Evolutionary conservation across 2,797 vertebrate species (phyloP).

Genomic region (Lithobates sylvaticus): DNA sequence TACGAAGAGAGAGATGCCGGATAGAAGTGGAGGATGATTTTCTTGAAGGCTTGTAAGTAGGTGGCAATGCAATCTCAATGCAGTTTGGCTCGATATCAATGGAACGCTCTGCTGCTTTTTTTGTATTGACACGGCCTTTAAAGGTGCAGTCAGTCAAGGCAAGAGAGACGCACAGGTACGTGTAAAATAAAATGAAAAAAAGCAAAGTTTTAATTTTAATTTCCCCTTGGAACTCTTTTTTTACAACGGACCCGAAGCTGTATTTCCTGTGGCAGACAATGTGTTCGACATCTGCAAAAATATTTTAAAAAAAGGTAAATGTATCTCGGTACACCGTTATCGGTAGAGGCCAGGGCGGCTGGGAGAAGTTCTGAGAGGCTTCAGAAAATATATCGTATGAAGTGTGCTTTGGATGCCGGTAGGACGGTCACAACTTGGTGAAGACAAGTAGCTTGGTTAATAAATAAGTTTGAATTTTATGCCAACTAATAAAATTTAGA

Average conservation of each 20-base stretch:
- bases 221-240: conserved; percentile 50
- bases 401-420: too few species aligned
- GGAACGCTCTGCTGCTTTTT: conserved; percentile 1
- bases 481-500: too few species aligned
- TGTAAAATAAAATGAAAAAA: conserved; percentile 12
- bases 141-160: conserved; percentile 17
- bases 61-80: conserved; percentile 37
- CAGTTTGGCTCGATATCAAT: conserved; percentile 53
- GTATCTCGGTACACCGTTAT: neutral
- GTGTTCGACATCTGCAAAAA: conserved; percentile 46
- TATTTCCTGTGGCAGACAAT: conserved; percentile 48
- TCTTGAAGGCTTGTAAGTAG: conserved; percentile 44
- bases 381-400: too few species aligned
- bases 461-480: too few species aligned
- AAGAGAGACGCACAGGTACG: neutral
- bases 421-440: too few species aligned
- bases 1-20: conserved; percentile 43
- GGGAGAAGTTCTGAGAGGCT: too few species aligned
- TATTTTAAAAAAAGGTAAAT: neutral
- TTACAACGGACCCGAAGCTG: conserved; percentile 8
- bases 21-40: conserved; percentile 18
- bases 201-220: conserved; percentile 46
- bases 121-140: conserved; percentile 32
- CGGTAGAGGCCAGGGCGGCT: neutral
- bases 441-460: too few species aligned